These are phyloP conservation scores for Tenebrosternarchus preto DNA, from an alignment of 2,113 vertebrate species.

Conservation along the genomic window DNA sequence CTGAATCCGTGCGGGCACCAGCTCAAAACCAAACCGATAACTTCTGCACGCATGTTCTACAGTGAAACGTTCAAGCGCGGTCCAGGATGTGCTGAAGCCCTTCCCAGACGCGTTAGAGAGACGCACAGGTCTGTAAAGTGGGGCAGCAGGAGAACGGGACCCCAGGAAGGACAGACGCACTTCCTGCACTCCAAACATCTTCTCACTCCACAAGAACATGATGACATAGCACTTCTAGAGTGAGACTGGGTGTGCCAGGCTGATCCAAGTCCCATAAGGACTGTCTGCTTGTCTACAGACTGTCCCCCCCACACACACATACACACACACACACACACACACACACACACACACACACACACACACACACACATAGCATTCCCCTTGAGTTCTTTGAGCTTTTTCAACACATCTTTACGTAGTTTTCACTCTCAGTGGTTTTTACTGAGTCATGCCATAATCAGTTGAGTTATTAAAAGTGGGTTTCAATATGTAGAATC, in stretches of 20 bases:
- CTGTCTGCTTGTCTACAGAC: neutral
- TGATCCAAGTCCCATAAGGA: slow-evolving; percentile 26
- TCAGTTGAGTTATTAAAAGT: slow-evolving; percentile 9
- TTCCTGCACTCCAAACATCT: slow-evolving; percentile 36
- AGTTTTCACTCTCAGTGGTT: slow-evolving; percentile 2
- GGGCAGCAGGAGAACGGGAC: slow-evolving; percentile 26
- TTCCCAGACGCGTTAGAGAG: slow-evolving; percentile 31
- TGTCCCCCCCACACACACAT: neutral
- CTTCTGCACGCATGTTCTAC: slow-evolving; percentile 31
- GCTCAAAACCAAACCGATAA: slow-evolving; percentile 25
- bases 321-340: neutral
- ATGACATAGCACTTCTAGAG: slow-evolving; percentile 17
- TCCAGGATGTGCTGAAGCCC: slow-evolving; percentile 20
- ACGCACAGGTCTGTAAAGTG: slow-evolving; percentile 21
- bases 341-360: too few relatives aligned
- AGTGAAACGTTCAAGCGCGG: slow-evolving; percentile 32
- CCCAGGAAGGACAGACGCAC: slow-evolving; percentile 36
- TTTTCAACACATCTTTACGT: slow-evolving; percentile 20
- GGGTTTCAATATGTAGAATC: slow-evolving; percentile 26
- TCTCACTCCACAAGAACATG: slow-evolving; percentile 12
- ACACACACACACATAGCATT: neutral
- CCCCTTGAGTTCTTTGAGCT: neutral
- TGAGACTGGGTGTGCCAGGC: neutral
- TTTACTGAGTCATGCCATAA: slow-evolving; percentile 1
- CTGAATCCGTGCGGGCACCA: slow-evolving; percentile 12